Conservation (phyloP, 2,888 invertebrate genomes). For the Magallana nippona region DNA sequence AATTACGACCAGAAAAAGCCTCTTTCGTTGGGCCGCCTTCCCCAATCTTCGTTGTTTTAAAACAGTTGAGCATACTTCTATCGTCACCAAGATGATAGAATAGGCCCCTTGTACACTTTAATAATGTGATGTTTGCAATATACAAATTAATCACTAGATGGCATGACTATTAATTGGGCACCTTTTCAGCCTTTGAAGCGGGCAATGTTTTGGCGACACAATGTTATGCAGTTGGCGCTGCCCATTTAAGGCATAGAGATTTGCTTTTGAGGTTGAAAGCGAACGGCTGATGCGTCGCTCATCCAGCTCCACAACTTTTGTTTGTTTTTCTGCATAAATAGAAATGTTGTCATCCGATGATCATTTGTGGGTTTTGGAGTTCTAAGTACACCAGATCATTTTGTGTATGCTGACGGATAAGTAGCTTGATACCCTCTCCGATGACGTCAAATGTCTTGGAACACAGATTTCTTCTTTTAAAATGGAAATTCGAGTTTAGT, state of each 20-base stretch:
- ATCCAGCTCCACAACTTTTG: constrained; percentile 6
- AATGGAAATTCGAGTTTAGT: too few relatives aligned
- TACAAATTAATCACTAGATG: constrained; percentile 26
- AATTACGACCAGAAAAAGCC: too few relatives aligned
- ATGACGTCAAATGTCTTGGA: neutral
- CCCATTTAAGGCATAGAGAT: neutral
- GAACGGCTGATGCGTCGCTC: neutral
- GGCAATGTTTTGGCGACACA: constrained; percentile 29
- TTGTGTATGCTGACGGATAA: constrained; percentile 24
- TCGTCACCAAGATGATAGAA: constrained; percentile 25
- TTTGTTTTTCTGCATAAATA: constrained; percentile 27
- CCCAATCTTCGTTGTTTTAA: too few relatives aligned
- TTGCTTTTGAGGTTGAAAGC: constrained; percentile 31
- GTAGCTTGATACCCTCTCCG: neutral
- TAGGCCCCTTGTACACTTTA: constrained; percentile 6
- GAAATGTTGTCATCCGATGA: constrained; percentile 31
- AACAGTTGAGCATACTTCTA: neutral
- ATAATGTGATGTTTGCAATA: constrained; percentile 33
- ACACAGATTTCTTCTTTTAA: too few relatives aligned
- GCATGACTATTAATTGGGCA: constrained; percentile 26
- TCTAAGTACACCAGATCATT: constrained; percentile 16
- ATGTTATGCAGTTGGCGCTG: constrained; percentile 9
- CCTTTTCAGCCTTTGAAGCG: constrained; percentile 24
- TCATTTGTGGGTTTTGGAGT: neutral
- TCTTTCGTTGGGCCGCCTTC: too few relatives aligned